Evolutionary conservation across 2,797 vertebrate genomes (phyloP), one percentile per base, ranked within the genome.

Genomic region (Gallinago nigripennis): DNA sequence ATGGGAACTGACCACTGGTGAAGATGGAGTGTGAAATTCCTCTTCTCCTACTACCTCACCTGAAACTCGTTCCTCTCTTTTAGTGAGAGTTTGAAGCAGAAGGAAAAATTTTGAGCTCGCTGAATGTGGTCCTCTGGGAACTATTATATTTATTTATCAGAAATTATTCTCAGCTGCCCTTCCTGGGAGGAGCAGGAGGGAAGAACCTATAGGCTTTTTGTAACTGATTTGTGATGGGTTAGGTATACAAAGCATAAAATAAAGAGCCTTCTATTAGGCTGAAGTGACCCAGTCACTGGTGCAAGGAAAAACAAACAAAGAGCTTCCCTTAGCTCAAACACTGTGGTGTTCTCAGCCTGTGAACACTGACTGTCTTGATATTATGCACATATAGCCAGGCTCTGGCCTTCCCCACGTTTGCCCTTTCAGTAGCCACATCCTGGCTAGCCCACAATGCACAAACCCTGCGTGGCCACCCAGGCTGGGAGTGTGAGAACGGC

Each of bases 251-350:
- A 85, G 63, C 82, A 64, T 78, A 88, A 97, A 97, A 97, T 94
- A 96, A 97, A 97, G 85, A 87, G 58, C 77, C 89, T 91, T 94
- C 94, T 96, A 82, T 96, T 94, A 94, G 91, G 58, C 86, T 85
- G 81, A 97, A 97, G 84, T 70, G 96, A 96, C 70, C 4, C 83
- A 87, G 95, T 78, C 41, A 69, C 64, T 25, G 6, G n/a, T 80
- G 82, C 94, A 95, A 92, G 80, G 75, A 92, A 96, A 97, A 96
- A 89, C 94, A 97, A 96, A 91, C 94, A 96, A 96, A 97, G 88
- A 90, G 65, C 82, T 87, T 92, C 82, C 81, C 85, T 96, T 79
- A 88, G 82, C 72, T 93, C 92, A 93, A 75, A 95, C 24, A 57
- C 86, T 84, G 23, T 8, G 24, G 46, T 91, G 92, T 93, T 96